phyloP scores from a whole-genome alignment of 2,797 vertebrate genomes.

The Eulemur mongoz region DNA sequence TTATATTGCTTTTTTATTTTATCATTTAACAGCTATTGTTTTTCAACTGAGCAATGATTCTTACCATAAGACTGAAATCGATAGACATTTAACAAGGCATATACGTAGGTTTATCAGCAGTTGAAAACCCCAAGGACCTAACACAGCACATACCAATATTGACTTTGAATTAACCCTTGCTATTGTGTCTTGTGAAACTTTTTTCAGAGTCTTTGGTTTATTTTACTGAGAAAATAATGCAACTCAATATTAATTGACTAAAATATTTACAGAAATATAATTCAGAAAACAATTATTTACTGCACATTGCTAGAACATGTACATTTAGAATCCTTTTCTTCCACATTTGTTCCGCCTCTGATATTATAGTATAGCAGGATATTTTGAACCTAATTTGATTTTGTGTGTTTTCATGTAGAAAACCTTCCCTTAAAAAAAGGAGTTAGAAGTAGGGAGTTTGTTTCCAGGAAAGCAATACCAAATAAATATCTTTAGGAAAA shows the following conservation, averaged over 20 bases:
- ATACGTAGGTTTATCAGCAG: conserved; percentile 72
- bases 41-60: conserved; percentile 74
- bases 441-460: neutral
- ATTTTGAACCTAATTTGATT: conserved; percentile 2
- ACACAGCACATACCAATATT: conserved; percentile 59
- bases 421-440: neutral
- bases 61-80: conserved; percentile 81
- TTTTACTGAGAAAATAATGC: conserved; percentile 39
- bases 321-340: neutral
- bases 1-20: conserved; percentile 76
- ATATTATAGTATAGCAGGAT: neutral
- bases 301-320: neutral
- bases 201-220: neutral
- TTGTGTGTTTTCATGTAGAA: conserved; percentile 35
- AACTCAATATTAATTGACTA: conserved; percentile 57
- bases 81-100: conserved; percentile 78
- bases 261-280: conserved; percentile 52
- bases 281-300: neutral
- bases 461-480: conserved; percentile 10
- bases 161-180: conserved; percentile 54
- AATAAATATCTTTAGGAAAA: conserved; percentile 24
- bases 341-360: neutral
- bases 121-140: conserved; percentile 64
- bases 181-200: conserved; percentile 50
- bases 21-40: conserved; percentile 73